Base-by-base conservation (phyloP, 2,888 invertebrate genomes). In the Scaptomyza parva region DNA sequence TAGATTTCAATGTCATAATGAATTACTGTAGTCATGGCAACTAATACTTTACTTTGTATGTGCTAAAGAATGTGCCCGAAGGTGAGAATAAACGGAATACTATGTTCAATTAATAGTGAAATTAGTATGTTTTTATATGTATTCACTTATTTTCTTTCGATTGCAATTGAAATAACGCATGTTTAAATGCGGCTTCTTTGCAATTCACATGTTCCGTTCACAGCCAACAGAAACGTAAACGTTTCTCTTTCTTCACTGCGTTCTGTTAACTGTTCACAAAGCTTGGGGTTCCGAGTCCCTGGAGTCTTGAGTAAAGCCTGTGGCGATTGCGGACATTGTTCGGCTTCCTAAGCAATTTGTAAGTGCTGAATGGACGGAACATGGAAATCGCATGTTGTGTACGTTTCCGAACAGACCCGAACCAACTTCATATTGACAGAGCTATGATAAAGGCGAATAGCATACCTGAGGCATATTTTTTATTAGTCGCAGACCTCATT, bases 1-100 rank as follows among this genome's bases (percentile, higher is more conserved):
- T 78, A 66, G 78, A 85, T 69, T 86, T 80, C 68, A 12, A 45
- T 68, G 40, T 20, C 57, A 62, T 53, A 65, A 65, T 63, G 48
- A 83, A 80, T 70, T 62, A 48, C 45, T 47, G 85, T 71, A 63
- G 69, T 66, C 65, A 78, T 71, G 75, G 53, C 50, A 71, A 67
- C 69, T 54, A 35, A 33, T 59, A 26, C 43, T 47, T 44, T 20
- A 20, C 47, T 41, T 26, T n/a, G 35, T 39, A 30, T 40, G 40
- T 43, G n/a, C 39, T 37, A 41, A 59, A 9, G 11, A 11, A n/a
- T 14, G 2, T 47, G 2, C 18, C 1, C 35, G 26, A 17, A 7
- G 3, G 3, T 18, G 11, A 37, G 45, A 6, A 35, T 18, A 61
- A 11, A 8, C 6, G 14, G 2, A 12, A 50, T 5, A 30, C 22